Evolutionary conservation across 2,888 invertebrate species (phyloP).

Genomic region (Pinctada fucata): DNA sequence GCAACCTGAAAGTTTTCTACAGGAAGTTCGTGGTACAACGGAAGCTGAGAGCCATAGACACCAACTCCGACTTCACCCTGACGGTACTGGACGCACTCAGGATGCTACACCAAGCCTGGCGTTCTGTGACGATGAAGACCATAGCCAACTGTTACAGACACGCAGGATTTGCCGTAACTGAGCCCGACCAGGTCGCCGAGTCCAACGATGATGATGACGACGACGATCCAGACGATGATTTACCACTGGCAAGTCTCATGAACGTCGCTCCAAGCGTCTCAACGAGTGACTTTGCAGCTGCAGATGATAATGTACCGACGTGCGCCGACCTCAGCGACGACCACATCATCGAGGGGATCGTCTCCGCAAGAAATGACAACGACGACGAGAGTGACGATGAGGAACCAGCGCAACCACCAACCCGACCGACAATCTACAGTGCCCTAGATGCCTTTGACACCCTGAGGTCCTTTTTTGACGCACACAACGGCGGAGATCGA

Average conservation of each 20-base stretch:
- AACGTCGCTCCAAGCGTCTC: background rate
- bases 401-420: background rate
- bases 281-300: background rate
- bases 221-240: slow-evolving; percentile 20
- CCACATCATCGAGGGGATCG: background rate
- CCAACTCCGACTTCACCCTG: background rate
- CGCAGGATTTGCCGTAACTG: background rate
- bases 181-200: no score
- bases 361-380: background rate
- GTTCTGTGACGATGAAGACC: slow-evolving; percentile 31
- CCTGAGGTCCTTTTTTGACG: no score
- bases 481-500: no score
- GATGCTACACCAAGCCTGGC: slow-evolving; percentile 32
- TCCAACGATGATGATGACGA: background rate
- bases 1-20: slow-evolving; percentile 46
- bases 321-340: background rate
- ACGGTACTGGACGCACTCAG: slow-evolving; percentile 25
- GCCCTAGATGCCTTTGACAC: no score
- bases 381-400: slow-evolving; percentile 3
- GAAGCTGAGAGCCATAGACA: no score
- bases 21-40: slow-evolving; percentile 33
- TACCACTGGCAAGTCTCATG: slow-evolving; percentile 11
- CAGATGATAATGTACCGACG: slow-evolving; percentile 3
- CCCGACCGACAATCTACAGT: no score
- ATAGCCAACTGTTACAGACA: slow-evolving; percentile 1